Percentiles rank a stretch among this genome's conserved stretches.
phyloP scores from a whole-genome alignment of 2,888 invertebrate genomes.

The Nymphalis c-album region DNA sequence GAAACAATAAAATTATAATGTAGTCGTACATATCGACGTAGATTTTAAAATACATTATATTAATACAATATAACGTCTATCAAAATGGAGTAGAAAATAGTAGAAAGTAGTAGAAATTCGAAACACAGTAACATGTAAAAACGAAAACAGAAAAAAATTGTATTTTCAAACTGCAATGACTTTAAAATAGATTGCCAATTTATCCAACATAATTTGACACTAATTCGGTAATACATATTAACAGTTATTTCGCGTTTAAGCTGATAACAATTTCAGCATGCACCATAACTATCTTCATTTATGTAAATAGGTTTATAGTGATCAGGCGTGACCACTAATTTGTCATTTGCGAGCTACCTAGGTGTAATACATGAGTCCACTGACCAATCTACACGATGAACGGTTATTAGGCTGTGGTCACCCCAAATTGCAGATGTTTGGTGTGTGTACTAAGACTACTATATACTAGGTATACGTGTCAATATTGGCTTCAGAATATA shows the following conservation, averaged over 20 bases:
- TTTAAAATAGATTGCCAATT: not conserved
- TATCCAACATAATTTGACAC: not conserved
- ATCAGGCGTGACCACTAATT: slow-evolving; percentile 36
- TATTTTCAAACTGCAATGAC: no score
- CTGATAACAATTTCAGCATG: slow-evolving; percentile 11
- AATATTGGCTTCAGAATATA: no score
- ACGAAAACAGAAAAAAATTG: no score
- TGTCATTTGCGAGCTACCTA: slow-evolving; percentile 29
- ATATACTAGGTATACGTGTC: not conserved
- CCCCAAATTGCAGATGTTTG: not conserved
- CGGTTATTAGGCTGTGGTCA: slow-evolving; percentile 9
- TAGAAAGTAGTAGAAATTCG: no score
- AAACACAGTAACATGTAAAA: no score
- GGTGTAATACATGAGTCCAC: slow-evolving; percentile 34
- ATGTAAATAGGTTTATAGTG: slow-evolving; percentile 22
- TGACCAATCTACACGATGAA: slow-evolving; percentile 34
- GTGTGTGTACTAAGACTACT: not conserved
- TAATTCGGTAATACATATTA: not conserved
- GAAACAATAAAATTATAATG: no score
- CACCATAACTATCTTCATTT: slow-evolving; percentile 20
- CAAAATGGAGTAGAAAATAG: no score
- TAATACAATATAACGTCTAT: no score
- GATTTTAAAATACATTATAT: no score
- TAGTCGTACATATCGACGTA: no score
- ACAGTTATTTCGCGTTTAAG: slow-evolving; percentile 3